Evolutionary conservation across 2,113 vertebrate genomes (phyloP).

Genomic region (Nansenia antarctica): DNA sequence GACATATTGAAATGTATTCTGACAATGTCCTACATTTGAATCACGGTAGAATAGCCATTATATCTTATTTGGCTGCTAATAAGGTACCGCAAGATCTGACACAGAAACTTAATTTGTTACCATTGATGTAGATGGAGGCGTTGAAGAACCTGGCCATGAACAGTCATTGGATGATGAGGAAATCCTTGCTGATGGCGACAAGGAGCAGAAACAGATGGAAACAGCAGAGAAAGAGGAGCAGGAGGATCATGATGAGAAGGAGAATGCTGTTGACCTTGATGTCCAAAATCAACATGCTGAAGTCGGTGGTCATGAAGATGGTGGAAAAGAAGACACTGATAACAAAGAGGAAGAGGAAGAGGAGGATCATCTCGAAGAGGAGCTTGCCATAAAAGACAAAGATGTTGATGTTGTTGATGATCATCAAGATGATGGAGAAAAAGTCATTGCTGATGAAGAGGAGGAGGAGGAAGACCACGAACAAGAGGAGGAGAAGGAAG

Average conservation of each 20-base stretch:
- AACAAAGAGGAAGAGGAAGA: neutral
- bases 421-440: neutral
- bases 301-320: neutral
- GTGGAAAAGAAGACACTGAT: neutral
- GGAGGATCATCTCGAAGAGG: neutral
- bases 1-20: too few relatives aligned
- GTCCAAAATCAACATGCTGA: neutral
- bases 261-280: neutral
- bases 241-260: neutral
- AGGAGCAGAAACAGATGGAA: neutral
- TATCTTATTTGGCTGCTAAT: conserved; percentile 15
- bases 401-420: neutral
- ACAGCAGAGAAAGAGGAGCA: neutral
- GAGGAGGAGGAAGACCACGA: conserved; percentile 12
- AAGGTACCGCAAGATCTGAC: neutral
- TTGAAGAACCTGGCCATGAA: conserved; percentile 40
- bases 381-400: neutral
- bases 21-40: neutral
- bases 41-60: neutral
- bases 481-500: neutral
- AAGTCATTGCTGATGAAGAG: neutral
- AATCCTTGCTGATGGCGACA: neutral
- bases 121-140: conserved; percentile 38
- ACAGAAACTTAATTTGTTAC: conserved; percentile 45
- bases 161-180: conserved; percentile 17